Evolutionary conservation across 2,888 invertebrate genomes (phyloP), one percentile per base, ranked within the genome.

Genomic region (Hipparchia sbordonii): DNA sequence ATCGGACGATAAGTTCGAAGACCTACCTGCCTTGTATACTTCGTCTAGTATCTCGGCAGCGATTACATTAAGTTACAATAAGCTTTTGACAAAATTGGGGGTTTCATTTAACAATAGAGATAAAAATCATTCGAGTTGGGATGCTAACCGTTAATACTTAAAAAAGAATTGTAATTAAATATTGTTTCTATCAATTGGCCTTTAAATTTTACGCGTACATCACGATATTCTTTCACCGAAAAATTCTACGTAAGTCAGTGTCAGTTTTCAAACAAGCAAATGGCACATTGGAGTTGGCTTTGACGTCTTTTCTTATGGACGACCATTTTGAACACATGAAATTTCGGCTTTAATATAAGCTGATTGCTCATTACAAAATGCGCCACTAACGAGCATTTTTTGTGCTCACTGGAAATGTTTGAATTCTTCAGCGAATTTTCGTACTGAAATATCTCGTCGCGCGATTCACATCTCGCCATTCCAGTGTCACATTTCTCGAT

Each of bases 1-100:
- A 62, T 67, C 74, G 71, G 54, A 74, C 72, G 72, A 57, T 54
- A 6, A 56, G 68, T 70, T 72, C 75, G 73, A 59, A 71, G 66
- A 74, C 63, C 59, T 48, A 70, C 54, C 73, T 75, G 74, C 77
- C 77, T 76, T 68, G 79, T 74, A 75, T 78, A 78, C 77, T 75
- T 73, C 78, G 78, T 78, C 78, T 78, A 78, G 78, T 78, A 74
- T 74, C 74, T 69, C 69, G 74, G 75, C 72, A 70, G 73, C 12
- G 51, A 59, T 23, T 59, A 9, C 23, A 59, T 33, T 59, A 33
- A 59, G 33, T 6, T 33, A 59, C 12, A 60, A 33, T 51, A 23
- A 13, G 13, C 9, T 51, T 60, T 4, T 63, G 51, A 1, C 48
- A 63, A 61, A 45, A 63, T 23, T 52, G 51, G 65, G 65, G 65